Conservation (phyloP, 2,888 invertebrate genomes). For the Ceraclea dissimilis region DNA sequence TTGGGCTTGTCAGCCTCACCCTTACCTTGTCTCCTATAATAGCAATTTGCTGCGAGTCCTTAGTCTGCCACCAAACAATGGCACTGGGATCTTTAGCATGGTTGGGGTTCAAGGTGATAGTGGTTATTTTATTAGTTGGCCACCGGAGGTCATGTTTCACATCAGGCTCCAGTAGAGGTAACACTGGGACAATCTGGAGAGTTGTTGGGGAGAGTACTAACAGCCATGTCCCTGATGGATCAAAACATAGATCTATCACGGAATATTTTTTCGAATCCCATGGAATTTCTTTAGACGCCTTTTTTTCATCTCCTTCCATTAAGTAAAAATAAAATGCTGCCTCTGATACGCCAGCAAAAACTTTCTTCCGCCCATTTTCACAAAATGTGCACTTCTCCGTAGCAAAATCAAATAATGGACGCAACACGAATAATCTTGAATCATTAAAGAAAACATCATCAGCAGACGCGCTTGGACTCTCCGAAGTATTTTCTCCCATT, state of each 20-base stretch:
- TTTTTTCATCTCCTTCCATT: slow-evolving; percentile 35
- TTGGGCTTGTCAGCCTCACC: too few relatives aligned
- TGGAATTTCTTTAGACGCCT: slow-evolving; percentile 28
- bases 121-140: slow-evolving; percentile 45
- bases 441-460: slow-evolving; percentile 15
- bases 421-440: slow-evolving; percentile 44
- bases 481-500: slow-evolving; percentile 5
- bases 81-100: slow-evolving; percentile 48
- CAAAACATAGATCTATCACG: slow-evolving; percentile 71
- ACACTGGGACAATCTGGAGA: slow-evolving; percentile 43
- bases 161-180: slow-evolving; percentile 42
- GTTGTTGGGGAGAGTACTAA: slow-evolving; percentile 53
- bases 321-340: slow-evolving; percentile 41
- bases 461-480: background rate
- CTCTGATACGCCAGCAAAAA: slow-evolving; percentile 41
- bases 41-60: slow-evolving; percentile 61
- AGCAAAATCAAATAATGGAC: slow-evolving; percentile 38
- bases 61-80: slow-evolving; percentile 71
- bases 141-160: slow-evolving; percentile 43
- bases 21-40: slow-evolving; percentile 64
- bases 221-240: slow-evolving; percentile 74
- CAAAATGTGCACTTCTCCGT: slow-evolving; percentile 40
- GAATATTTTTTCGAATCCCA: slow-evolving; percentile 47
- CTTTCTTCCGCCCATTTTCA: slow-evolving; percentile 44
- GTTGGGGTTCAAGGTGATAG: slow-evolving; percentile 35